phyloP scores from a whole-genome alignment of 2,113 vertebrate genomes.

The Amphilophus citrinellus region DNA sequence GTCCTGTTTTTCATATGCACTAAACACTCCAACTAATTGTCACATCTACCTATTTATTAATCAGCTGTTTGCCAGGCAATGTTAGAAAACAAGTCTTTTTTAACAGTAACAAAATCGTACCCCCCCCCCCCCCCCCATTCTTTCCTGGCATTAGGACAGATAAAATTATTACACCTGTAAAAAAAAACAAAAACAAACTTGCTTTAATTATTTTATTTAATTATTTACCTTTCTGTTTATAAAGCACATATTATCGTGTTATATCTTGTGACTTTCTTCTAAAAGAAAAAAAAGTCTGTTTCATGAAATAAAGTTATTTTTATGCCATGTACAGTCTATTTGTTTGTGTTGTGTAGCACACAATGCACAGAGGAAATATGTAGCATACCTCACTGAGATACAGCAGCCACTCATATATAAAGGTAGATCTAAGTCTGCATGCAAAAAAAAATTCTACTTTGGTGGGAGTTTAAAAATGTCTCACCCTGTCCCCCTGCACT shows the following conservation, averaged over 20 bases:
- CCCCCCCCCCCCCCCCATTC: neutral
- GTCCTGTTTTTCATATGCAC: neutral
- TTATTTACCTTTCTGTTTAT: neutral
- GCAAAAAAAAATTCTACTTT: conserved; percentile 13
- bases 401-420: neutral
- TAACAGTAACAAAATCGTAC: neutral
- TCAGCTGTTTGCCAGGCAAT: neutral
- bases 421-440: neutral
- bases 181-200: too few relatives aligned
- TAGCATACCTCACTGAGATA: neutral
- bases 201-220: too few relatives aligned
- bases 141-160: conserved; percentile 11
- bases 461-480: neutral
- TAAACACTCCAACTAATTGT: neutral
- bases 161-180: neutral
- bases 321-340: neutral
- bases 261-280: neutral
- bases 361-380: conserved; percentile 56
- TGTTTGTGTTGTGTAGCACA: conserved; percentile 5
- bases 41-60: conserved; percentile 11
- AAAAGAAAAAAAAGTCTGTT: neutral
- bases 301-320: conserved; percentile 24
- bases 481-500: neutral
- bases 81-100: neutral
- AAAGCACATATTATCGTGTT: neutral